A percentile compares a stretch with the other conserved stretches of the same genome.
These are phyloP conservation scores for Leucopternis melanops DNA, from an alignment of 2,113 vertebrate species.

Conservation along the genomic window DNA sequence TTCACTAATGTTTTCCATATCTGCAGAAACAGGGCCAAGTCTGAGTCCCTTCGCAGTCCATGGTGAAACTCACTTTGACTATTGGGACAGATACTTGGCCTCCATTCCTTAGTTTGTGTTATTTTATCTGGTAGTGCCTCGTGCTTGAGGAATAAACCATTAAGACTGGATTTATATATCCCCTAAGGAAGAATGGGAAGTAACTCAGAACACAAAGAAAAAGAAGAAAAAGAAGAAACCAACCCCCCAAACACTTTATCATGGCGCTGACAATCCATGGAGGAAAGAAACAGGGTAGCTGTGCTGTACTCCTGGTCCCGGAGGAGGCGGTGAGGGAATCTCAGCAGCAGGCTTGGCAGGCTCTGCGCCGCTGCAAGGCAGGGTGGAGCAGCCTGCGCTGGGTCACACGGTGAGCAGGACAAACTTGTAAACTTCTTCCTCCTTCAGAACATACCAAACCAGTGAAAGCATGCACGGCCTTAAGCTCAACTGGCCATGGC, in stretches of 20 bases:
- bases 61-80: constrained; percentile 13
- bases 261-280: background rate
- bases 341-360: background rate
- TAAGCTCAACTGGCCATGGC: background rate
- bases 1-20: constrained; percentile 21
- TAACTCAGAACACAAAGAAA: background rate
- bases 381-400: background rate
- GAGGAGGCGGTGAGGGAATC: background rate
- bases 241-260: background rate
- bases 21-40: constrained; percentile 27
- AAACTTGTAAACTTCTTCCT: background rate
- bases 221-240: background rate
- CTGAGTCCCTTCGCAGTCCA: background rate
- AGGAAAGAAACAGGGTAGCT: background rate
- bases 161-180: background rate
- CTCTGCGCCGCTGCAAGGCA: accelerated
- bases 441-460: constrained; percentile 41
- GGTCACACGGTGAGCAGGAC: background rate
- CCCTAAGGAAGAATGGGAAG: background rate
- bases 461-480: constrained; percentile 28
- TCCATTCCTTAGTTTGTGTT: background rate
- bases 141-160: background rate
- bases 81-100: constrained; percentile 30
- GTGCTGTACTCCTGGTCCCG: background rate
- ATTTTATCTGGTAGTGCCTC: constrained; percentile 4